Base-by-base conservation (phyloP, 2,797 vertebrate genomes). In the Anguilla anguilla region DNA sequence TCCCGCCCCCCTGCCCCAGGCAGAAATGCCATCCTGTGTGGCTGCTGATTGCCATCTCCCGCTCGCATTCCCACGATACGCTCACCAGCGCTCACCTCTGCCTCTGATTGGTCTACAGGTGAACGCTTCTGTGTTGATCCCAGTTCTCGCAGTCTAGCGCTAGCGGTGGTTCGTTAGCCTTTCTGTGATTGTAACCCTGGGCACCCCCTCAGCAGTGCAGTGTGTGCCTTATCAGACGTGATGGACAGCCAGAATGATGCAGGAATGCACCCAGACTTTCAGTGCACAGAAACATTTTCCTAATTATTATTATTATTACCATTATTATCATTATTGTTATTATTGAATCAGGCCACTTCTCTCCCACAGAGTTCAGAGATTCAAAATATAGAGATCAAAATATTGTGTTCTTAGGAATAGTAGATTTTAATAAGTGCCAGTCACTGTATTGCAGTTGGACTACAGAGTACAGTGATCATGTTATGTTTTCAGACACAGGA, bases 11-110 rank as follows among this genome's bases (percentile, higher is more conserved):
- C 13, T 57, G 84, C 28, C 25, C 35, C 4, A 35, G 53, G 87
- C 84, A 25, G 25, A 43, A 49, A 87, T 79, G 64, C 85, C 74
- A 64, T 25, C 82, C 69, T 83, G 25, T 17, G 55, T 43, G 39
- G 43, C n/a, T 28, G 31, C 22, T 84, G 88, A 92, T 91, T 79
- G 49, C 31, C 31, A 90, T 91, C 90, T 90, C 6, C 31, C 49
- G 83, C 83, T 88, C 84, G 85, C 86, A 61, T 89, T 67, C 25
- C 87, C 39, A 83, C 43, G 22, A 28, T 64, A 57, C 7, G 25
- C 85, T 39, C 55, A 61, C 72, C 87, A 61, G 35, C 35, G 9
- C 11, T 77, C 35, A 39, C 19, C 46, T 81, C 79, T n/a, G 86
- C 25, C 22, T 87, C 17, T 51, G 43, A 10, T 31, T 81, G 43